Base-by-base conservation (phyloP, 2,888 invertebrate genomes). In the Drosophila rellima region DNA sequence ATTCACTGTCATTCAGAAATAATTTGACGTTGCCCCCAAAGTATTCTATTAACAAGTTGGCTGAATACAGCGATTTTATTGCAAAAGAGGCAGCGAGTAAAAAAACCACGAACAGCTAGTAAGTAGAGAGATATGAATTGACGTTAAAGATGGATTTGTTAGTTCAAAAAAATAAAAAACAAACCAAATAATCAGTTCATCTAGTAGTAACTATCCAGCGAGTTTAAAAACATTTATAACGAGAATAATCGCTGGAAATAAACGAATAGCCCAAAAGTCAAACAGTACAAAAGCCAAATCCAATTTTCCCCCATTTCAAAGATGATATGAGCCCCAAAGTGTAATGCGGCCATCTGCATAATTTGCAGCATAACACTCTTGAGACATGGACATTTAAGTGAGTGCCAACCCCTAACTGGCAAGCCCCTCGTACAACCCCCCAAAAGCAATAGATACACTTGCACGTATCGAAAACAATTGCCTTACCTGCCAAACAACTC, bases 401-500 rank as follows among this genome's bases (percentile, higher is more conserved):
- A 63, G 60, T 54, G 77, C n/a, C 75, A 77, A 77, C 74, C 74
- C 74, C 72, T 45, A 39, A 59, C 52, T 17, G 39, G 6, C 10
- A 40, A 20, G 0, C 7, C 29, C 40, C 52, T 8, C 7, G 2
- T 15, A 13, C 11, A 18, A 18, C 8, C 33, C 37, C 31, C 8
- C 26, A 3, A 26, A 5, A 11, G 48, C 33, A 60, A 61, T 51
- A 51, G 60, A 62, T 62, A 65, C 75, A 68, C 74, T 73, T 59
- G 70, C 77, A 79, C 72, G 76, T 76, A 80, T 61, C 57, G 74
- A 71, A 66, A 76, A 71, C 82, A 82, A 78, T 86, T 86, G 78
- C 81, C 64, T 71, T 86, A 86, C 87, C 82, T 82, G 87, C 87
- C 83, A 76, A 74, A 82, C 73, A 78, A 80, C 82, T 82, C 82